Evolutionary conservation across 2,113 vertebrate genomes (phyloP).

Genomic region (Lepisosteus osseus): DNA sequence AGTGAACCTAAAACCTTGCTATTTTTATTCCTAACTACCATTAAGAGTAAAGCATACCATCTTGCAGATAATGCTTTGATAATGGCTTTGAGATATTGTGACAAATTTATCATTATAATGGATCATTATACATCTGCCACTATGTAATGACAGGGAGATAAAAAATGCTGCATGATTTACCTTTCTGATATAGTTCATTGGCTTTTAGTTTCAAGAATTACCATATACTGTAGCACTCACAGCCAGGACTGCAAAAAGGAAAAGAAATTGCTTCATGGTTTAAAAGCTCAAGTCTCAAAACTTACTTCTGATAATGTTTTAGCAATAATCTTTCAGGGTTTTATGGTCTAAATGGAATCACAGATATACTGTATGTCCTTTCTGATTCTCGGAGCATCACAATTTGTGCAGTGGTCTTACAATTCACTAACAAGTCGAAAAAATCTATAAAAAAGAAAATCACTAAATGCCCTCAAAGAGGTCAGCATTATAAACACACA

Average conservation of each 20-base stretch:
- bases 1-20: slow-evolving; percentile 14
- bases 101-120: slow-evolving; percentile 55
- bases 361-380: slow-evolving; percentile 21
- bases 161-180: slow-evolving; percentile 59
- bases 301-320: slow-evolving; percentile 42
- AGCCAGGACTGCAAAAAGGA: slow-evolving; percentile 30
- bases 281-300: slow-evolving; percentile 53
- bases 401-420: not conserved
- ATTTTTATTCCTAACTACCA: slow-evolving; percentile 28
- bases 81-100: slow-evolving; percentile 36
- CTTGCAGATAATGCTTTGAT: slow-evolving; percentile 29
- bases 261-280: slow-evolving; percentile 28
- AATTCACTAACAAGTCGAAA: not conserved
- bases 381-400: not conserved
- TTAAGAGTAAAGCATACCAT: slow-evolving; percentile 15
- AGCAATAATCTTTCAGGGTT: slow-evolving; percentile 50
- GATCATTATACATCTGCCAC: slow-evolving; percentile 62
- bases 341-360: slow-evolving; percentile 46
- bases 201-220: slow-evolving; percentile 58
- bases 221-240: slow-evolving; percentile 26
- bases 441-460: too few relatives aligned
- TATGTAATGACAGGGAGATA: slow-evolving; percentile 46
- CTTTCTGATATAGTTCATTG: slow-evolving; percentile 56
- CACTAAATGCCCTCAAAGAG: too few relatives aligned
- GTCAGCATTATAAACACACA: too few relatives aligned